phyloP scores from a whole-genome alignment of 1,140 invertebrate genomes.

The Aphaenogaster ashmeadi region DNA sequence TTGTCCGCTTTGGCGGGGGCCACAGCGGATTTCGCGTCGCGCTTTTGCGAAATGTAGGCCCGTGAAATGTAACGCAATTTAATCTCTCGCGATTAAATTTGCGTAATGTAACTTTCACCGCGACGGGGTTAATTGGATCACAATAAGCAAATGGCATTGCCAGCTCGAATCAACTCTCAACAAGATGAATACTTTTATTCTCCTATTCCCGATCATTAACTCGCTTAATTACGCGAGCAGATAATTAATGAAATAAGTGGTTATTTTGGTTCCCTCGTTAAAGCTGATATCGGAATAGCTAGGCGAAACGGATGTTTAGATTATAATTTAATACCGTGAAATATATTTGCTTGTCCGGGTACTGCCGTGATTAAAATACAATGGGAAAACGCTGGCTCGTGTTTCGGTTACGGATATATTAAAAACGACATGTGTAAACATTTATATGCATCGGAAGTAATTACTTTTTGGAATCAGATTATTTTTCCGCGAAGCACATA shows the following conservation, averaged over 20 bases:
- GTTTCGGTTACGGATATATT: conserved; percentile 40
- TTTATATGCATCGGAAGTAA: conserved; percentile 52
- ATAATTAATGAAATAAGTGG: conserved; percentile 26
- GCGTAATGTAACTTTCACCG: conserved; percentile 68
- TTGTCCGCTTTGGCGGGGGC: conserved; percentile 50
- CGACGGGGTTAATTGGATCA: conserved; percentile 43
- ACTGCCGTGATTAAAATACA: conserved; percentile 33
- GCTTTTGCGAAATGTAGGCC: conserved; percentile 10
- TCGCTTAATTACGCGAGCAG: not conserved
- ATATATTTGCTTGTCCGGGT: not conserved
- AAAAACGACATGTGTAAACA: conserved; percentile 41
- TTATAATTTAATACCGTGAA: conserved; percentile 37
- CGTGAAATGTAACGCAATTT: conserved; percentile 38
- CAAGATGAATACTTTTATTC: conserved; percentile 21
- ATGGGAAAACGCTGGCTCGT: conserved; percentile 20
- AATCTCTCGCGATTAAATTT: conserved; percentile 66
- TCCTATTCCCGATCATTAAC: conserved; percentile 50
- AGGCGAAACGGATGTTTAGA: conserved; percentile 21
- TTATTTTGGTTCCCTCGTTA: conserved; percentile 2
- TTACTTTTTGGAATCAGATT: conserved; percentile 60
- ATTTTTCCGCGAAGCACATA: conserved; percentile 1
- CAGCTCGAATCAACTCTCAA: not conserved
- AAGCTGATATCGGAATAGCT: not conserved
- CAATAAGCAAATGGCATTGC: not conserved
- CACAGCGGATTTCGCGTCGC: conserved; percentile 51